Evolutionary conservation across 2,797 vertebrate species (phyloP).

Genomic region (Melanotaenia trifasciata): DNA sequence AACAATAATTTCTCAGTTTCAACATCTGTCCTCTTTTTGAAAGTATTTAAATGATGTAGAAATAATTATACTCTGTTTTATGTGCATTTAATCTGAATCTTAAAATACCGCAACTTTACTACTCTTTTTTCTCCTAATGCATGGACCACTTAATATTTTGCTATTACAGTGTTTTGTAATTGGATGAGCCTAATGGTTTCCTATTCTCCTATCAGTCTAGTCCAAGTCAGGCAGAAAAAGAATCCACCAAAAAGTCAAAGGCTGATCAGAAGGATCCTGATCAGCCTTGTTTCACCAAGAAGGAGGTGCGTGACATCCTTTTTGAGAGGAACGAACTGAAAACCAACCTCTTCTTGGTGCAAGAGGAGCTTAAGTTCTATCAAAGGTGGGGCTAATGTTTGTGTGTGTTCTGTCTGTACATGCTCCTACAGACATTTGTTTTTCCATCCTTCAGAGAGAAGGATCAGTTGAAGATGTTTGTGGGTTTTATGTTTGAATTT

Average conservation of each 20-base stretch:
- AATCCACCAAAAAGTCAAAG: slow-evolving; percentile 62
- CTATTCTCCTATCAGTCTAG: slow-evolving; percentile 60
- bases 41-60: not conserved
- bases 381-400: slow-evolving; percentile 85
- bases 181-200: not conserved
- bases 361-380: slow-evolving; percentile 95
- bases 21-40: not conserved
- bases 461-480: not conserved
- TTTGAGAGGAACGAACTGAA: slow-evolving; percentile 95
- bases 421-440: too few species aligned
- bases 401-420: not conserved
- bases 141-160: not conserved
- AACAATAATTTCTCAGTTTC: not conserved
- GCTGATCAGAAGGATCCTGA: slow-evolving; percentile 78
- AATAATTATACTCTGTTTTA: not conserved
- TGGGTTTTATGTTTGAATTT: not conserved
- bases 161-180: not conserved
- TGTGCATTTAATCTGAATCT: not conserved
- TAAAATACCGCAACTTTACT: not conserved
- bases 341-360: slow-evolving; percentile 94
- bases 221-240: slow-evolving; percentile 27
- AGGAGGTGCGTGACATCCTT: slow-evolving; percentile 93
- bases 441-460: too few species aligned
- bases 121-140: not conserved
- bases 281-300: slow-evolving; percentile 88